phyloP scores from a whole-genome alignment of 1,140 invertebrate genomes.

The Melitaea cinxia region DNA sequence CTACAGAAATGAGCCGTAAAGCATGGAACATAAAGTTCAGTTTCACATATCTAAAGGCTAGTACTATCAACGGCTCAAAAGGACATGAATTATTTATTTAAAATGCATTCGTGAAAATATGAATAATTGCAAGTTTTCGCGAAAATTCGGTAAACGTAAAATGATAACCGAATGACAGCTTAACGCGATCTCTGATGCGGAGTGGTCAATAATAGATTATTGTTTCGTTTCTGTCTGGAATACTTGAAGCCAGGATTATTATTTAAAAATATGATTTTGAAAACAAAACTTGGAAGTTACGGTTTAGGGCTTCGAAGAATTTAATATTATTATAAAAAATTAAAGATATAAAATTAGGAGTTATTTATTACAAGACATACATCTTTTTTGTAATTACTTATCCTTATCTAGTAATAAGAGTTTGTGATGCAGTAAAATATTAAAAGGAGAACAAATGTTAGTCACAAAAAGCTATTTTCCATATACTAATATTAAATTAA shows the following conservation, averaged over 20 bases:
- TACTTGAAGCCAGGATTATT: neutral
- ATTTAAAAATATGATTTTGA: too few relatives aligned
- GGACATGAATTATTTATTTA: slow-evolving; percentile 13
- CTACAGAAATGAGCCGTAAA: neutral
- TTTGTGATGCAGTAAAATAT: too few relatives aligned
- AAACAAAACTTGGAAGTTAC: too few relatives aligned
- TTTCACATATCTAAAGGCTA: neutral
- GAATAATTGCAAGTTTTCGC: slow-evolving; percentile 14
- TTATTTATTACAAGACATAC: too few relatives aligned
- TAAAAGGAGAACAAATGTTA: too few relatives aligned
- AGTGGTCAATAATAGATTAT: slow-evolving; percentile 13
- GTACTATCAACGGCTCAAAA: neutral
- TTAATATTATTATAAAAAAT: too few relatives aligned
- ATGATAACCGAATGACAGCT: slow-evolving; percentile 17
- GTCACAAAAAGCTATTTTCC: too few relatives aligned
- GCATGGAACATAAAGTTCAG: neutral
- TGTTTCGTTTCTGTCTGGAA: slow-evolving; percentile 13
- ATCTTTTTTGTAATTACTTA: too few relatives aligned
- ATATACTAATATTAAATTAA: too few relatives aligned
- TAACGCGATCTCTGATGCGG: slow-evolving; percentile 6
- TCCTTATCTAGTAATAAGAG: too few relatives aligned
- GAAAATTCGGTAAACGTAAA: slow-evolving; percentile 9
- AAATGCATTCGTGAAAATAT: slow-evolving; percentile 18
- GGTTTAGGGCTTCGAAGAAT: too few relatives aligned
- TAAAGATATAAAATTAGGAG: too few relatives aligned